Evolutionary conservation across 2,888 invertebrate genomes (phyloP), one percentile per base, ranked within the genome.

Genomic region (Drosophila neutralis): DNA sequence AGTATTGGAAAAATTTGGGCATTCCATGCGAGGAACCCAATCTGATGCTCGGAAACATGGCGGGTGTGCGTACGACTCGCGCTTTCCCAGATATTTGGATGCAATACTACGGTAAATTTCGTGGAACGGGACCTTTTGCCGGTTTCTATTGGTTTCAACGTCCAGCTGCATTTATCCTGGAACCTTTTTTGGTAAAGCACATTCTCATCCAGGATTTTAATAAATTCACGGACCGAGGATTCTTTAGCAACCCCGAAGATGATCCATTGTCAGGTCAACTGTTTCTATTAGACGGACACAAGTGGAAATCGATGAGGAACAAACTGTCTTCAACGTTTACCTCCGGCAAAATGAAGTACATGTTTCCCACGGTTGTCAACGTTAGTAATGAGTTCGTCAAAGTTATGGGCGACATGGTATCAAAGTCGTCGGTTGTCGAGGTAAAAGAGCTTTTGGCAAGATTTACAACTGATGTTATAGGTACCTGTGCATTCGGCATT

Each of bases 381-480:
- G 80, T 91, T 42, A 69, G 76, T 2, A 56, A 83, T 2, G 84
- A 90, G 5, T 88, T 91, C 31, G 61, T 73, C 6, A 59, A 80
- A 0, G 90, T 87, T 0, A 74, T 91, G 6, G 76, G 54, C 4
- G 60, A 85, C 4, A 53, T 75, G 63, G 69, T 76, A 6, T 53
- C 66, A 0, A 69, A 78, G 40, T 63, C 61, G 0, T 13, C 77
- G 0, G 2, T 62, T 1, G n/a, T 90, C 1, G 94, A 94, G 57
- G 87, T 87, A 0, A 64, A 29, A 4, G 89, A 90, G 6, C 45
- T 91, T 2, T 76, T 92, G 48, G 93, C 93, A 0, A 90, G 93
- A 33, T 94, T 92, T 70, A 93, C 94, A 2, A 93, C 93, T 4
- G 94, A 94, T 79, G 93, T 94, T 0, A 94, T 94, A 48, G 93